Evolutionary conservation across 2,113 vertebrate genomes (phyloP), one percentile per base, ranked within the genome.

Genomic region (Prochilodus magdalenae): DNA sequence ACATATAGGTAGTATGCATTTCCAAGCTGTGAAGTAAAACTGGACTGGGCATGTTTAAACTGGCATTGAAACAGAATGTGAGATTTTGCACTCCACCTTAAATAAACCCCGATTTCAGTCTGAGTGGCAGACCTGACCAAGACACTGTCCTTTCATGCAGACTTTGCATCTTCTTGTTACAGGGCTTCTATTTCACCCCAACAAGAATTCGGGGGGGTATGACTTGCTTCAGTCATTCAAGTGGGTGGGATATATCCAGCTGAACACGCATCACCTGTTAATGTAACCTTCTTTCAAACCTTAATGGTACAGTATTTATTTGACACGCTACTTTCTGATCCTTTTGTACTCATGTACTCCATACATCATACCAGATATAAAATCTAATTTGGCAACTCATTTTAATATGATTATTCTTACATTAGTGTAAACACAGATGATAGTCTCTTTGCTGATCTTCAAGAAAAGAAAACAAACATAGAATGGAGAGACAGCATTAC

Each of bases 281-380:
- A 15, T 57, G 53, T 57, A 57, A n/a, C 53, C 18, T 55, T 57
- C 53, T 57, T 1, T n/a, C 22, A 57, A 57, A 14, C 22, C 5
- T 7, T 1, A 57, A 14, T 22, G 53, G 53, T 20, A 18, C 53
- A 57, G 20, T 20, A 20, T 20, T 55, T n/a, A 3, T 13, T 57
- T 20, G 53, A n/a, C 20, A 57, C 1, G 0, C 7, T 57, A n/a
- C 5, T 6, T 57, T 7, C 22, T 73, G 81, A 80, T 83, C 77
- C 59, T 72, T 33, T 74, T 83, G 88, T 73, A 86, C 86, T 87
- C 89, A 0, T 57, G 36, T 36, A 36, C 7, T 36, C 36, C 7
- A 36, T n/a, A n/a, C 12, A 55, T 57, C 53, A n/a, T 22, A n/a
- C 18, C 22, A 20, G n/a, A 57, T 7, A 57, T 4, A 57, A n/a